Conservation (phyloP, 1,140 invertebrate species). For the Trichogramma pretiosum region DNA sequence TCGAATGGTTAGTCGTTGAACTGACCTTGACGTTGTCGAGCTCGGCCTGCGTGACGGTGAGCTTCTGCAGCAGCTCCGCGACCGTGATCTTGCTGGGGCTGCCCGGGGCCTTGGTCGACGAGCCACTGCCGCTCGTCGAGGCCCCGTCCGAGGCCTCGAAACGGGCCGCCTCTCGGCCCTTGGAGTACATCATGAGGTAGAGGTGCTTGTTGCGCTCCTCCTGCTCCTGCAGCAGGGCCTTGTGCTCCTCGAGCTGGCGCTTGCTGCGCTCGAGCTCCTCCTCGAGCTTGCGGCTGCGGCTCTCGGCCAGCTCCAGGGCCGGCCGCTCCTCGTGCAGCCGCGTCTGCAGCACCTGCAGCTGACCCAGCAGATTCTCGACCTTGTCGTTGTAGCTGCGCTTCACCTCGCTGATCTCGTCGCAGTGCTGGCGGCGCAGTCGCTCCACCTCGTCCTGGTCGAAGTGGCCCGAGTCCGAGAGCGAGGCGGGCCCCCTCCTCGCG, state of each 20-base stretch:
- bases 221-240: slow-evolving; percentile 48
- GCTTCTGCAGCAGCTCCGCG: slow-evolving; percentile 66
- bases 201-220: slow-evolving; percentile 67
- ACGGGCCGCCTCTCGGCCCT: slow-evolving; percentile 70
- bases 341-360: slow-evolving; percentile 68
- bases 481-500: slow-evolving; percentile 65
- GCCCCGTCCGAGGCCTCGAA: slow-evolving; percentile 54
- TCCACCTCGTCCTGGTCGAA: slow-evolving; percentile 75
- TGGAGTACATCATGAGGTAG: slow-evolving; percentile 75
- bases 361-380: slow-evolving; percentile 64
- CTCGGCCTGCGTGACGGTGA: slow-evolving; percentile 72
- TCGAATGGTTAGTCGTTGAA: slow-evolving; percentile 17
- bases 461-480: slow-evolving; percentile 75
- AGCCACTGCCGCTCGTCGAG: slow-evolving; percentile 51
- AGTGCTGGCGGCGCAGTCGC: slow-evolving; percentile 35
- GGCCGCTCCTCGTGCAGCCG: slow-evolving; percentile 57
- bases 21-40: slow-evolving; percentile 76
- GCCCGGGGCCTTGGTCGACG: slow-evolving; percentile 47
- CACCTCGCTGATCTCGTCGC: neutral
- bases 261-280: slow-evolving; percentile 59
- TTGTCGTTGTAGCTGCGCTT: slow-evolving; percentile 6
- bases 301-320: slow-evolving; percentile 51
- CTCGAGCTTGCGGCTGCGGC: slow-evolving; percentile 57
- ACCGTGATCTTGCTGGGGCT: slow-evolving; percentile 53
- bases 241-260: slow-evolving; percentile 48